Conservation (phyloP, 1,140 invertebrate species). For the Ylistrum balloti region DNA sequence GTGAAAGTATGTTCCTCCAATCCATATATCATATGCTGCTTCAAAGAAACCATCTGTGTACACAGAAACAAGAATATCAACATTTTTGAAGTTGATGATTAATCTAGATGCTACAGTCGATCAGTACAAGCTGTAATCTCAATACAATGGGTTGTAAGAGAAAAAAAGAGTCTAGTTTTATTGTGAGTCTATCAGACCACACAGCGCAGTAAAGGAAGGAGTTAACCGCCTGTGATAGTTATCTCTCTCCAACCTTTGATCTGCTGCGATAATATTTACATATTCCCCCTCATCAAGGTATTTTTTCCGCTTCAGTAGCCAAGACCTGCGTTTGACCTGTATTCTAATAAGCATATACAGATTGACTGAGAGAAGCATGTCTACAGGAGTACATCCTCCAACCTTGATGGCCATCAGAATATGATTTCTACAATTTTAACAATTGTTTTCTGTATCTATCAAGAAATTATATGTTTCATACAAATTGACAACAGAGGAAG, state of each 20-base stretch:
- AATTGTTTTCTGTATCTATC: too few relatives aligned
- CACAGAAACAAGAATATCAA: neutral
- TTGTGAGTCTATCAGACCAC: neutral
- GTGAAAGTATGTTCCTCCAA: conserved; percentile 13
- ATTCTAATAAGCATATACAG: neutral
- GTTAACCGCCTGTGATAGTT: neutral
- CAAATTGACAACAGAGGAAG: too few relatives aligned
- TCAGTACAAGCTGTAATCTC: neutral
- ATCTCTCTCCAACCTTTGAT: conserved; percentile 25
- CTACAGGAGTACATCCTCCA: neutral
- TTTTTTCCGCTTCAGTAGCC: conserved; percentile 3
- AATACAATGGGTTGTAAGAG: neutral
- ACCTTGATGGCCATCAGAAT: neutral
- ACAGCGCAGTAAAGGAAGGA: neutral
- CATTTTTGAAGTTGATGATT: neutral
- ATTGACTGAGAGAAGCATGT: neutral
- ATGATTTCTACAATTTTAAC: neutral
- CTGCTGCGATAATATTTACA: conserved; percentile 39
- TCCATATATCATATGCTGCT: neutral
- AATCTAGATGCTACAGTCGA: neutral
- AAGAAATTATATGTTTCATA: too few relatives aligned
- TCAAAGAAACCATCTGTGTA: neutral
- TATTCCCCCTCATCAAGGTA: conserved; percentile 33
- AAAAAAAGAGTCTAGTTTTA: neutral
- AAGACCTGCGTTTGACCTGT: conserved; percentile 23